Percentiles rank a stretch among this genome's conserved stretches.
Evolutionary conservation across 2,888 invertebrate species (phyloP).

Genomic region (Drosophila nr. fundita): DNA sequence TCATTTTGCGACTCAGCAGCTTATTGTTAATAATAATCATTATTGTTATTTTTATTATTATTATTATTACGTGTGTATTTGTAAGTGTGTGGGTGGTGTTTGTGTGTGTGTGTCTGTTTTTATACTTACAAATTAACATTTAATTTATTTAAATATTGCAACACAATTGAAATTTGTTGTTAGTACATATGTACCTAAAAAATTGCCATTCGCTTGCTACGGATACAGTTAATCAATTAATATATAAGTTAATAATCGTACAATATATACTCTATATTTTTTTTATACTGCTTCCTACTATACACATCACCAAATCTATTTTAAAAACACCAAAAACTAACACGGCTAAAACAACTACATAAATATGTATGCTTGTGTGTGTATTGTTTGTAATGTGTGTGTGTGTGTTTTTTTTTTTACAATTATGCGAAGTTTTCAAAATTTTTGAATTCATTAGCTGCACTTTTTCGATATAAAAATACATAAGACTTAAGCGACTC

Average conservation of each 20-base stretch:
- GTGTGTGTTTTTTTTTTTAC: constrained; percentile 3
- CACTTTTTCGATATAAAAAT: constrained; percentile 44
- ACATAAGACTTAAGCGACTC: constrained; percentile 44
- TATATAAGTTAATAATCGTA: constrained; percentile 72
- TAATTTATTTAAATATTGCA: constrained; percentile 66
- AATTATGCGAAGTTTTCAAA: constrained; percentile 36
- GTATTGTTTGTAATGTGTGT: constrained; percentile 16
- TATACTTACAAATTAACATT: constrained; percentile 65
- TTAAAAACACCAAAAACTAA: constrained; percentile 77
- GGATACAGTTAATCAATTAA: constrained; percentile 57
- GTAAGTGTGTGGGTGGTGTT: constrained; percentile 7
- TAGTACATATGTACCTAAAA: constrained; percentile 42
- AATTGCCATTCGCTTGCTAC: constrained; percentile 73
- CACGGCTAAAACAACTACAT: constrained; percentile 75
- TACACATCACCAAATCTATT: constrained; percentile 75
- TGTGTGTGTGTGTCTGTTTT: constrained; percentile 17
- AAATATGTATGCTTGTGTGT: constrained; percentile 49
- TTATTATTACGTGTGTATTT: constrained; percentile 26
- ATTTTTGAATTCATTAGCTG: constrained; percentile 8
- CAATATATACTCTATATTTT: constrained; percentile 58
- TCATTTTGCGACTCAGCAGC: constrained; percentile 59
- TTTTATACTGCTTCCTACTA: constrained; percentile 64
- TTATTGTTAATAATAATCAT: constrained; percentile 59
- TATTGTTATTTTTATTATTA: constrained; percentile 17
- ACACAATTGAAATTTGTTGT: constrained; percentile 61